Conservation (phyloP, 2,888 invertebrate genomes). For the Mactromeris polynyma region DNA sequence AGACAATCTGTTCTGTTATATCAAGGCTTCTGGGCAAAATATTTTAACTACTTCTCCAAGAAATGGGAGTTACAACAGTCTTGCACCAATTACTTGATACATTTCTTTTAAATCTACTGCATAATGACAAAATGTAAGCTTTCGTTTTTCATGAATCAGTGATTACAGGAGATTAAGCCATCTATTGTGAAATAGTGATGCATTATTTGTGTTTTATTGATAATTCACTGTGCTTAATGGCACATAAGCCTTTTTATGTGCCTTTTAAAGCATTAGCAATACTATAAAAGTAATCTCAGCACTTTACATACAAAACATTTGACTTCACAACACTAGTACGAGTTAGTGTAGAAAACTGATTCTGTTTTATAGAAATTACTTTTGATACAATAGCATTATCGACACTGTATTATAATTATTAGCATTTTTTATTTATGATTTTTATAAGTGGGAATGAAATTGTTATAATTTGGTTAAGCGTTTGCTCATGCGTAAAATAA, state of each 20-base stretch:
- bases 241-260: background rate
- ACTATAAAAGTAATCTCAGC: too few relatives aligned
- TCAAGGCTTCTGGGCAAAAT: too few relatives aligned
- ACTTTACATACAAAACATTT: too few relatives aligned
- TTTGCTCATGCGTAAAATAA: background rate
- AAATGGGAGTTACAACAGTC: background rate
- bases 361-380: too few relatives aligned
- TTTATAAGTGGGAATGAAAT: background rate
- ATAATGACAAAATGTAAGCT: background rate
- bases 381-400: too few relatives aligned
- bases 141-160: background rate
- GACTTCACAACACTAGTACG: too few relatives aligned
- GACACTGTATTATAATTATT: too few relatives aligned
- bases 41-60: background rate
- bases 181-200: background rate
- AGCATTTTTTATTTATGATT: too few relatives aligned
- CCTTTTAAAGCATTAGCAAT: background rate
- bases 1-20: background rate
- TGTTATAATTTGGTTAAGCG: background rate
- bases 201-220: background rate
- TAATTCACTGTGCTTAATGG: background rate
- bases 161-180: background rate
- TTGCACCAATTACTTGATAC: background rate
- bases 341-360: too few relatives aligned
- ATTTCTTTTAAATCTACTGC: background rate